Percentiles rank a stretch among this genome's conserved stretches.
Conservation (phyloP, 1,140 invertebrate species). For the Pinna nobilis region DNA sequence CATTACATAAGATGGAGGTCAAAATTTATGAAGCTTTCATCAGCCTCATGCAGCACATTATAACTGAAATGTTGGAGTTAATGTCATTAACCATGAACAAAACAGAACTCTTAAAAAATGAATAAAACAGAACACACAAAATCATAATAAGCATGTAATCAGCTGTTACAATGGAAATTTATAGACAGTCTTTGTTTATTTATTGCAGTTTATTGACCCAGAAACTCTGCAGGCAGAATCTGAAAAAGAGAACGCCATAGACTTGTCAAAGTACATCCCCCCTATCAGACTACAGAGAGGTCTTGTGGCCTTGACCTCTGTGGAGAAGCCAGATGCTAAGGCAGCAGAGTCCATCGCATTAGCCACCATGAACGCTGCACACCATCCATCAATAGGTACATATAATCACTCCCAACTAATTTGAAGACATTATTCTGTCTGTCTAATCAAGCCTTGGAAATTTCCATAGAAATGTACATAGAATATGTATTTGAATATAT, state of each 20-base stretch:
- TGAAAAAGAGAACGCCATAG: conserved; percentile 49
- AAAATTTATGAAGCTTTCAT: no score
- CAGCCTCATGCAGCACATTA: no score
- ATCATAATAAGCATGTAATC: no score
- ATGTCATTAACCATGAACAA: no score
- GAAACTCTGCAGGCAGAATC: conserved; percentile 32
- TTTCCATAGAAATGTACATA: background rate
- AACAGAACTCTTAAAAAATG: no score
- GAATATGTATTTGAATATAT: no score
- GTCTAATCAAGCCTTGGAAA: background rate
- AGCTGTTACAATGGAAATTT: no score
- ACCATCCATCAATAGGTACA: conserved; percentile 70
- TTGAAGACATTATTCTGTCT: background rate
- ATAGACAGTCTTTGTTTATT: background rate
- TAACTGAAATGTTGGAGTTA: no score
- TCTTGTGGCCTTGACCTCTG: conserved; percentile 53
- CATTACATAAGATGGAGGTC: no score
- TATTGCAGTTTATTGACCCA: conserved; percentile 54
- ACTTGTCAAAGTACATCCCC: conserved; percentile 46
- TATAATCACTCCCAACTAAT: background rate
- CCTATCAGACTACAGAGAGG: conserved; percentile 56
- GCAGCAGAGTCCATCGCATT: conserved; percentile 66
- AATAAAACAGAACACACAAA: no score
- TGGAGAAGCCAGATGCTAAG: conserved; percentile 58
- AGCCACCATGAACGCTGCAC: conserved; percentile 62